phyloP scores from a whole-genome alignment of 1,140 invertebrate genomes.

The Samia ricini region DNA sequence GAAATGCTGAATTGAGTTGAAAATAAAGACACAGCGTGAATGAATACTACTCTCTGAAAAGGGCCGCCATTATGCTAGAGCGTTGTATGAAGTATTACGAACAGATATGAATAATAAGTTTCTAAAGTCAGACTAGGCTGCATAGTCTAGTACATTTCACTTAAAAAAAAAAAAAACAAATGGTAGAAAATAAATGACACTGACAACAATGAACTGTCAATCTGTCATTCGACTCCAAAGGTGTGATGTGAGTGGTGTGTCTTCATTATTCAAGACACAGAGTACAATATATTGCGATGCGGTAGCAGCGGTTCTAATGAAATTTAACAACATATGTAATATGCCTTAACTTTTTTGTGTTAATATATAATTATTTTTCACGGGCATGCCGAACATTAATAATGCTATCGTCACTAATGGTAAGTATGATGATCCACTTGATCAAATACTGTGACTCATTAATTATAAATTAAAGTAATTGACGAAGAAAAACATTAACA shows the following conservation, averaged over 20 bases:
- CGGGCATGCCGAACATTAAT: constrained; percentile 65
- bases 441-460: constrained; percentile 39
- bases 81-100: no score
- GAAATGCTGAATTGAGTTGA: no score
- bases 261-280: constrained; percentile 36
- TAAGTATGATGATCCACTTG: constrained; percentile 45
- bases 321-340: constrained; percentile 53
- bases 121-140: no score
- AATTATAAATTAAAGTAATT: constrained; percentile 4
- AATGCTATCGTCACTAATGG: constrained; percentile 58
- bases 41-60: no score
- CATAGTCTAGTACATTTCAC: no score
- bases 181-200: no score
- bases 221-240: constrained; percentile 10
- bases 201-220: not conserved
- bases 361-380: constrained; percentile 37
- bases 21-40: no score
- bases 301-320: constrained; percentile 55
- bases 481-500: not conserved
- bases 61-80: no score
- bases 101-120: no score
- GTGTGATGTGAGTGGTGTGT: constrained; percentile 60
- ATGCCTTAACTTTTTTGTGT: constrained; percentile 62
- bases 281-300: constrained; percentile 63
- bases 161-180: no score